Conservation (phyloP, 2,797 vertebrate species). For the Acanthurus tractus region DNA sequence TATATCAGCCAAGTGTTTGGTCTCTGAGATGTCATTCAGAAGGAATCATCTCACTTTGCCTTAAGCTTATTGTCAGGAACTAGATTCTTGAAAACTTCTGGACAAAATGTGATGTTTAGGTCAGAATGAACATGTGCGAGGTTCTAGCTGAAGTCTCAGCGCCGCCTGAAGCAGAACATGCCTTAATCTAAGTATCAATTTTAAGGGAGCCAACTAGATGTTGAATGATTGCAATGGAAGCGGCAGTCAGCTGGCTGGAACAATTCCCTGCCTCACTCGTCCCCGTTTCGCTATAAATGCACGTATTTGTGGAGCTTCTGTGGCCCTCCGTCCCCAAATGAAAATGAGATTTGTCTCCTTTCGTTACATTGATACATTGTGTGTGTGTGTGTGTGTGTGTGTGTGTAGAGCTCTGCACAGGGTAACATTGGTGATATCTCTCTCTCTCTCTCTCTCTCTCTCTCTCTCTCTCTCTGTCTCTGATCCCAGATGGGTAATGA, state of each 20-base stretch:
- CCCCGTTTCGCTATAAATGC: slow-evolving; percentile 76
- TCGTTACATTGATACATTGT: slow-evolving; percentile 87
- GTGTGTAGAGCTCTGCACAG: slow-evolving; percentile 47
- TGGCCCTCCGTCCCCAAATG: slow-evolving; percentile 82
- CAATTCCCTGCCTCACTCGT: slow-evolving; percentile 73
- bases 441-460: no score
- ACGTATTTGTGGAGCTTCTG: slow-evolving; percentile 77
- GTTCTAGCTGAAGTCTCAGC: slow-evolving; percentile 44
- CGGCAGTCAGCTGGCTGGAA: slow-evolving; percentile 73
- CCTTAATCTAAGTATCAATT: slow-evolving; percentile 81
- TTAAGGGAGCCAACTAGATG: slow-evolving; percentile 76
- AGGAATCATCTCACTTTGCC: not conserved
- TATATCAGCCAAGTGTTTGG: not conserved
- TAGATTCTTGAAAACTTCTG: not conserved
- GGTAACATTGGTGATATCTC: slow-evolving; percentile 62
- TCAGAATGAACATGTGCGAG: slow-evolving; percentile 16
- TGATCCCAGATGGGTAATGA: slow-evolving; percentile 89
- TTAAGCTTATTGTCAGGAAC: not conserved
- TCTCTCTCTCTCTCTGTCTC: slow-evolving; percentile 56
- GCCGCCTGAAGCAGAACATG: slow-evolving; percentile 72
- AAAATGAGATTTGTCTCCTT: slow-evolving; percentile 90
- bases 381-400: slow-evolving; percentile 42
- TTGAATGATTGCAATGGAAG: slow-evolving; percentile 83
- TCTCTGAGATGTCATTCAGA: not conserved
- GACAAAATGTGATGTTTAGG: not conserved